These are phyloP conservation scores for Sylvilagus floridanus DNA, from an alignment of 2,797 vertebrate genomes.

Conservation along the genomic window DNA sequence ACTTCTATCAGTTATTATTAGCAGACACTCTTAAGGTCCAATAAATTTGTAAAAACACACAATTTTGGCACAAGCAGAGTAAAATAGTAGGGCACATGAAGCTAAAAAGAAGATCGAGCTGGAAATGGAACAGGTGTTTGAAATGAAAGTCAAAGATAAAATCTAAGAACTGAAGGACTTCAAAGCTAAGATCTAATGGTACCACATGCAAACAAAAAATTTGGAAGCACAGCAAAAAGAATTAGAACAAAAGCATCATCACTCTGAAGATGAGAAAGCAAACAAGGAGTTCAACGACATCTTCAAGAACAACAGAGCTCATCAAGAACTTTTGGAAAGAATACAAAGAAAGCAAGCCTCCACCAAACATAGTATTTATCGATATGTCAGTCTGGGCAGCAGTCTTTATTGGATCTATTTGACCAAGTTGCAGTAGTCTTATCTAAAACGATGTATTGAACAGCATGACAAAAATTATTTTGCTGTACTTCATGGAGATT, in stretches of 20 bases:
- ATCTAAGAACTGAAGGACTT: too few species aligned
- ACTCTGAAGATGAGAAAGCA: slow-evolving; percentile 96
- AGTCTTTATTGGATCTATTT: slow-evolving; percentile 91
- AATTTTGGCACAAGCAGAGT: too few species aligned
- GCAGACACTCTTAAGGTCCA: too few species aligned
- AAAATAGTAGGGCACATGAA: too few species aligned
- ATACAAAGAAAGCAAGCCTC: slow-evolving; percentile 99
- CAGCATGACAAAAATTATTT: slow-evolving; percentile 90
- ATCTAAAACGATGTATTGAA: slow-evolving; percentile 91
- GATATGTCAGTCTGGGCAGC: slow-evolving; percentile 94
- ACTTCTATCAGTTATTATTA: too few species aligned
- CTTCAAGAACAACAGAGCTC: slow-evolving; percentile 98
- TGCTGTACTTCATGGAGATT: slow-evolving; percentile 89
- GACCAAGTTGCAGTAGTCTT: slow-evolving; percentile 91
- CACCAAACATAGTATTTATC: slow-evolving; percentile 96
- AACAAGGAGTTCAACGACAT: slow-evolving; percentile 96
- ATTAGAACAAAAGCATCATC: slow-evolving; percentile 96
- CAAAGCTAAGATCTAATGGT: slow-evolving; percentile 92
- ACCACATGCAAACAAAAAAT: slow-evolving; percentile 99
- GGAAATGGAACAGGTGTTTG: too few species aligned
- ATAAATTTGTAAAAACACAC: too few species aligned
- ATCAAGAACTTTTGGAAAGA: slow-evolving; percentile 99
- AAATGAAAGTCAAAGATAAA: too few species aligned
- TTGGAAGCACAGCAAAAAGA: slow-evolving; percentile 98
- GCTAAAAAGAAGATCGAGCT: too few species aligned